Base-by-base conservation (phyloP, 2,113 vertebrate species). In the Astur gentilis region DNA sequence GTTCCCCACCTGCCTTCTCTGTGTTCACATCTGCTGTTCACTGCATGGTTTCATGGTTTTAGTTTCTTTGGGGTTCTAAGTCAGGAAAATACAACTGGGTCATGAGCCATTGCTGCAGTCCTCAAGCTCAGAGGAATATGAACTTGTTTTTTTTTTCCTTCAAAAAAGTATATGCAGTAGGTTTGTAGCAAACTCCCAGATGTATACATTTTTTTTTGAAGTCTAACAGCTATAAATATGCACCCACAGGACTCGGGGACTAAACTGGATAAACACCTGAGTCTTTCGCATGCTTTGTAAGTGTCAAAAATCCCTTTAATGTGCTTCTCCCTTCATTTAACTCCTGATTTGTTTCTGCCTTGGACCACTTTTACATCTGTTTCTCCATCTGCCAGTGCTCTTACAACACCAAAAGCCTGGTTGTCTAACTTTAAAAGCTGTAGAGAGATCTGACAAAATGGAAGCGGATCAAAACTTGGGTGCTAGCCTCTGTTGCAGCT, bases 281-380 rank as follows among this genome's bases (percentile, higher is more conserved):
- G 64, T 47, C 64, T 70, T 86, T 94, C 79, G 67, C 16, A 32
- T 71, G 64, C 38, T 73, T 86, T 55, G 5, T 21, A 87, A n/a
- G 60, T 78, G 60, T 93, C 76, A 93, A 89, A 92, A 93, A 90
- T 64, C n/a, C 57, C 49, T 84, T 83, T 70, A 83, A 81, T n/a
- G 6, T 62, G 10, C 45, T 88, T 88, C 47, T 86, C 60, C 38
- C 29, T 80, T 88, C 40, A 60, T 90, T 94, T 90, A 89, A 75
- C 18, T 78, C 38, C 64, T 83, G 32, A 60, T 83, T 93, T 83
- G 21, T 83, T 87, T 90, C 79, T 94, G 26, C n/a, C 32, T 87
- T 92, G 2, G 34, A 89, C 83, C 61, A 60, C 40, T 87, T 96
- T 66, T 94, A 89, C 54, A 70, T 87, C 67, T 93, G 32, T 86